These are phyloP conservation scores for Criorhina ranunculi DNA, from an alignment of 2,888 invertebrate genomes.

Conservation along the genomic window DNA sequence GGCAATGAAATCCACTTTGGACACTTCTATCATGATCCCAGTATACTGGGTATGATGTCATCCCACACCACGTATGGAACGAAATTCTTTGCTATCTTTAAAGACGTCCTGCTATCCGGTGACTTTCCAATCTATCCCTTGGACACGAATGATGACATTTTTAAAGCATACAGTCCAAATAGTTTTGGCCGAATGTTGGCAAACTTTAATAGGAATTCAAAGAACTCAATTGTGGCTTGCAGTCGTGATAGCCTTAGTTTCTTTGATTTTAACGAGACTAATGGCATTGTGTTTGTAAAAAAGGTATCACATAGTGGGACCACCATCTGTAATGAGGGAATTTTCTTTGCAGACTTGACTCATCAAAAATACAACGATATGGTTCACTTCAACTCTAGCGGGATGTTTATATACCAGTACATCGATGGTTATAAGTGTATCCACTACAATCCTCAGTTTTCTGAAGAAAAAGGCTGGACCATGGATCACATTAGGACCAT, in stretches of 20 bases:
- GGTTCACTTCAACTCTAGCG: constrained; percentile 33
- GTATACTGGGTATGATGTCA: constrained; percentile 35
- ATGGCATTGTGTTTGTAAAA: constrained; percentile 26
- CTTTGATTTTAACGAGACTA: constrained; percentile 32
- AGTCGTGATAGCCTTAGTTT: constrained; percentile 20
- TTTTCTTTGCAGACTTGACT: constrained; percentile 24
- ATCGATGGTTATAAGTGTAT: background rate
- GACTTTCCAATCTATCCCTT: constrained; percentile 31
- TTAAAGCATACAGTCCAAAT: constrained; percentile 1
- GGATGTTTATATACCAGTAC: constrained; percentile 37
- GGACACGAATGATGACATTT: constrained; percentile 15
- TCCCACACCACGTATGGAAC: constrained; percentile 9
- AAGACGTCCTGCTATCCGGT: constrained; percentile 17
- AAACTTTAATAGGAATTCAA: background rate
- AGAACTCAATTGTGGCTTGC: background rate
- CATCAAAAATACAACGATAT: constrained; percentile 32
- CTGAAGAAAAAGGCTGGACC: constrained; percentile 36
- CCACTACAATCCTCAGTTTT: constrained; percentile 36
- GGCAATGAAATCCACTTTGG: constrained; percentile 31
- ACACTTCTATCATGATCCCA: constrained; percentile 32
- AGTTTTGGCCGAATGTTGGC: background rate
- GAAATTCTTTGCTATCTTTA: constrained; percentile 35
- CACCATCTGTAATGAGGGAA: background rate
- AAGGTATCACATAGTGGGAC: constrained; percentile 1
- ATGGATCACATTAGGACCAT: constrained; percentile 2